These are phyloP conservation scores for Crematogaster levior DNA, from an alignment of 2,888 invertebrate species.

Conservation along the genomic window DNA sequence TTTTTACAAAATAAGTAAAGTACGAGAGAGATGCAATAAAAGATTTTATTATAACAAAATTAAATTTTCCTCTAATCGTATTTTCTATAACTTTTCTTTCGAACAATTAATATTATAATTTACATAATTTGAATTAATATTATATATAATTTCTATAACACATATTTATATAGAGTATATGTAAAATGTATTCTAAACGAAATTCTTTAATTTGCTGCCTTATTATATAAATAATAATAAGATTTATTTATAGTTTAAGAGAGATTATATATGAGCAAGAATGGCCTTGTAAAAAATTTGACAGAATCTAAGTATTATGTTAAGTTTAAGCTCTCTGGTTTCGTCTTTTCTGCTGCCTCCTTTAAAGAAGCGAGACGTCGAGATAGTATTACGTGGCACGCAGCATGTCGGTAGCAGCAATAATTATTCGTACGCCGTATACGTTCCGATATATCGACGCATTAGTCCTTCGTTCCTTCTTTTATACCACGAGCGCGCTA, in stretches of 20 bases:
- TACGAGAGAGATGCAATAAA: neutral
- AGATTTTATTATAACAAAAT: neutral
- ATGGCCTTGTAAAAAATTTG: neutral
- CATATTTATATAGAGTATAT: neutral
- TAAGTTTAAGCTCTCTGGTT: constrained; percentile 11
- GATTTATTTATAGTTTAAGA: neutral
- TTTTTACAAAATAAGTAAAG: constrained; percentile 2
- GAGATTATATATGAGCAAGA: neutral
- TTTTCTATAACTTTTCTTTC: neutral
- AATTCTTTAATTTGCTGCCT: constrained; percentile 10
- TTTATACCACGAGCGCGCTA: constrained; percentile 75
- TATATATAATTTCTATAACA: neutral
- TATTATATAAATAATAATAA: no score
- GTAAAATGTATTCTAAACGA: neutral
- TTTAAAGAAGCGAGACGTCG: constrained; percentile 68
- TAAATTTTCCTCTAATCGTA: neutral
- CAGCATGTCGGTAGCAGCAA: constrained; percentile 63
- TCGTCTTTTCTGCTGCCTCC: constrained; percentile 52
- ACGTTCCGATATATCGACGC: constrained; percentile 74
- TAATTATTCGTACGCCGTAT: constrained; percentile 77
- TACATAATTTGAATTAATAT: neutral
- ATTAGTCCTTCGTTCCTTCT: constrained; percentile 71
- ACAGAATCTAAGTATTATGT: neutral
- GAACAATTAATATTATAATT: neutral
- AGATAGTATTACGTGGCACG: constrained; percentile 50